Evolutionary conservation across 2,888 invertebrate genomes (phyloP).

Genomic region (Asteroscopus sphinx): DNA sequence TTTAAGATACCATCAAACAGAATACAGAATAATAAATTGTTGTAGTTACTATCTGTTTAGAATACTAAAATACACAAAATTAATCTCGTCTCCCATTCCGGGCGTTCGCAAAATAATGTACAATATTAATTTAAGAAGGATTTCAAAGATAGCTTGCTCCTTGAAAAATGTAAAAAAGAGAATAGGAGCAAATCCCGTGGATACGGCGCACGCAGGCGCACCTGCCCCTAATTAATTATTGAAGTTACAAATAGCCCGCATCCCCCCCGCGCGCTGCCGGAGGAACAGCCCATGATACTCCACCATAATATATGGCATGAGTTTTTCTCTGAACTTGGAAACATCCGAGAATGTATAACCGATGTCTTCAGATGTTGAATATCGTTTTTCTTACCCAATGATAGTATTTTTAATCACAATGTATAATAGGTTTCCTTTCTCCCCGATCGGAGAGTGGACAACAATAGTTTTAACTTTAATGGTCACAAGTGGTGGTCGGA

Average conservation of each 20-base stretch:
- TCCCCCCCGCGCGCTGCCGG: slow-evolving; percentile 10
- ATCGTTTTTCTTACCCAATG: too few relatives aligned
- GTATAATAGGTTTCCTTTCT: background rate
- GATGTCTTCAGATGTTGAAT: too few relatives aligned
- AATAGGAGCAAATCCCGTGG: slow-evolving; percentile 41
- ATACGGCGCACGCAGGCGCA: slow-evolving; percentile 54
- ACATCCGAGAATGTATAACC: background rate
- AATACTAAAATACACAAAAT: slow-evolving; percentile 4
- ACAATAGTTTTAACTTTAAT: background rate
- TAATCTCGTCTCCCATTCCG: slow-evolving; percentile 1
- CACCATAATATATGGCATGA: slow-evolving; percentile 6
- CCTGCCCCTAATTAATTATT: slow-evolving; percentile 69
- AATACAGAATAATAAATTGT: background rate
- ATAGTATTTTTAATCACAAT: too few relatives aligned
- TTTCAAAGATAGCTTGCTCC: slow-evolving; percentile 34
- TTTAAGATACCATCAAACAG: too few relatives aligned
- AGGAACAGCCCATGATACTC: slow-evolving; percentile 7
- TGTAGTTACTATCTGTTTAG: background rate
- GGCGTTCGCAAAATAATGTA: slow-evolving; percentile 27
- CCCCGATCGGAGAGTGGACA: background rate
- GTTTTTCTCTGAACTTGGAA: background rate
- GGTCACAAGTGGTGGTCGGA: background rate
- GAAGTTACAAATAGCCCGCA: slow-evolving; percentile 67
- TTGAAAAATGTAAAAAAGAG: slow-evolving; percentile 43
- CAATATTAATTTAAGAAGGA: slow-evolving; percentile 38